phyloP scores from a whole-genome alignment of 2,888 invertebrate genomes.

The Hirtodrosophila alboralis region DNA sequence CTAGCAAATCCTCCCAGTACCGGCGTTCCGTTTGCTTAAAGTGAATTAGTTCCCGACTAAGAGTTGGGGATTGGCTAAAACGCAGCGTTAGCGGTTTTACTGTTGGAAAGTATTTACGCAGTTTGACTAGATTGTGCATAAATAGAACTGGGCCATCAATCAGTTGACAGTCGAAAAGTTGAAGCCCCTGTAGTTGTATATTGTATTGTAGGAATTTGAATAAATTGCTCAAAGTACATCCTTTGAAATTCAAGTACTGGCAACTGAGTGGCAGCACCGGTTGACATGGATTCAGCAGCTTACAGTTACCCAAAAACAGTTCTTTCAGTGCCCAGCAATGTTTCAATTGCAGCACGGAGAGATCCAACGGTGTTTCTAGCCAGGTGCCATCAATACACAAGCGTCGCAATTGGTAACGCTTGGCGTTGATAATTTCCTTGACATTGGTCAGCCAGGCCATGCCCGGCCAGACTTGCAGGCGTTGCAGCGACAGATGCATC shows the following conservation, averaged over 20 bases:
- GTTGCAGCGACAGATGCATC: conserved; percentile 35
- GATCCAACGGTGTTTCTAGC: conserved; percentile 23
- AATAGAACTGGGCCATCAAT: conserved; percentile 6
- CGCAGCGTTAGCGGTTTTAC: conserved; percentile 11
- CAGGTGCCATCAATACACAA: conserved; percentile 50
- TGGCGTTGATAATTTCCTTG: conserved; percentile 29
- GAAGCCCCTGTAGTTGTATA: conserved; percentile 17
- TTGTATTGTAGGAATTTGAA: conserved; percentile 1
- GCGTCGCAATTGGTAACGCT: conserved; percentile 25
- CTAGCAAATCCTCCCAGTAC: conserved; percentile 5
- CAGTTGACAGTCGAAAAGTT: conserved; percentile 28
- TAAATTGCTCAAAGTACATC: conserved; percentile 25
- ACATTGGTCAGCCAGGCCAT: conserved; percentile 42
- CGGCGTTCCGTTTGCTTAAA: conserved; percentile 2
- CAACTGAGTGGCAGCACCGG: conserved; percentile 46
- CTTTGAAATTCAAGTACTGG: conserved; percentile 19
- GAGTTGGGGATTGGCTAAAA: conserved; percentile 22
- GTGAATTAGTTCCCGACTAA: conserved; percentile 32
- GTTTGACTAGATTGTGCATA: conserved; percentile 8
- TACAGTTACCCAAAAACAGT: conserved; percentile 48
- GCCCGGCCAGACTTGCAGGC: conserved; percentile 31
- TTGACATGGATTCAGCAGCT: conserved; percentile 2
- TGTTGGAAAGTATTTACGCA: conserved; percentile 16
- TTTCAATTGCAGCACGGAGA: conserved; percentile 28
- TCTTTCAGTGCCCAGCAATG: conserved; percentile 43